Conservation (phyloP, 2,888 invertebrate species). For the Zygothrica quintamaculata region DNA sequence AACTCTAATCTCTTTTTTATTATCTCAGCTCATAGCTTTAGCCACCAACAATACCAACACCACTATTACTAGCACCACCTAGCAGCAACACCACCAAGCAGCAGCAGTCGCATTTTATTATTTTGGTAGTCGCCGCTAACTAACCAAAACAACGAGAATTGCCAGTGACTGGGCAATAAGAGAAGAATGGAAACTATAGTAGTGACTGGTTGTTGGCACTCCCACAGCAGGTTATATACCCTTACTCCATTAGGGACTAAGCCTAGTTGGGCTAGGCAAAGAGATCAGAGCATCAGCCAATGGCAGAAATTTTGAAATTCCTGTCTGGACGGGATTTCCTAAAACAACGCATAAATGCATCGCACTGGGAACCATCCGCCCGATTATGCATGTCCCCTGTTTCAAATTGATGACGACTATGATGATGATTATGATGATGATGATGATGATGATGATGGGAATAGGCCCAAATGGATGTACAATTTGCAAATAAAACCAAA, state of each 20-base stretch:
- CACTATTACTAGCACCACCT: too few relatives aligned
- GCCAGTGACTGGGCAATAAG: conserved; percentile 32
- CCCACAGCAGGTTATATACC: background rate
- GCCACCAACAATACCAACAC: too few relatives aligned
- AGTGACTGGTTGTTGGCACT: too few relatives aligned
- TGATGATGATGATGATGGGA: too few relatives aligned
- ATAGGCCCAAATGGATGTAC: conserved; percentile 19
- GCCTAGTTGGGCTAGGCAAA: background rate
- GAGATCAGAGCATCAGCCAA: conserved; percentile 35
- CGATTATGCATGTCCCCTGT: conserved; percentile 73
- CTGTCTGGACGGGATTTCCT: conserved; percentile 78
- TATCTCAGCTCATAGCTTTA: conserved; percentile 39
- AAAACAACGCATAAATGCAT: conserved; percentile 68
- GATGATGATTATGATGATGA: too few relatives aligned
- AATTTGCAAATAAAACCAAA: conserved; percentile 59
- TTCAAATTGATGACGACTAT: conserved; percentile 74
- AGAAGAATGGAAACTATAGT: too few relatives aligned
- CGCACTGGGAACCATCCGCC: conserved; percentile 67
- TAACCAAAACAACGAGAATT: conserved; percentile 44
- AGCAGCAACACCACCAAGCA: too few relatives aligned
- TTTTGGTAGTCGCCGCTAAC: conserved; percentile 40
- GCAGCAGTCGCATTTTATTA: conserved; percentile 36
- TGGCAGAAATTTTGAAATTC: conserved; percentile 63
- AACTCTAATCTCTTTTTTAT: conserved; percentile 51
- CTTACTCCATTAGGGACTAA: conserved; percentile 4